A percentile compares a stretch with the other conserved stretches of the same genome.
Evolutionary conservation across 2,113 vertebrate genomes (phyloP).

Genomic region (Catagonus wagneri): DNA sequence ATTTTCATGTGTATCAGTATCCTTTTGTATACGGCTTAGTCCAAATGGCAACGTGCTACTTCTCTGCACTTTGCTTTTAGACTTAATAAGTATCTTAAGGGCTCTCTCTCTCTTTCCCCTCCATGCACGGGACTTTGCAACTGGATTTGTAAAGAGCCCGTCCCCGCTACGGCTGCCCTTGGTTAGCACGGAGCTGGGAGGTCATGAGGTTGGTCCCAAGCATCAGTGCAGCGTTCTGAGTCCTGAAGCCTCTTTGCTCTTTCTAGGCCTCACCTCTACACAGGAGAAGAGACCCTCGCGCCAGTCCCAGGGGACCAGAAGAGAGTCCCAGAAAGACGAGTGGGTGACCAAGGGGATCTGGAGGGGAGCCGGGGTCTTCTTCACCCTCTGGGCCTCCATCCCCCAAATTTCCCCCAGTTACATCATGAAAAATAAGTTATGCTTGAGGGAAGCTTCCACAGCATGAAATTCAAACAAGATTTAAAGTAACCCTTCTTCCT

Average conservation of each 20-base stretch:
- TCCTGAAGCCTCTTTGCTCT: not conserved
- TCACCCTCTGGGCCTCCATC: not conserved
- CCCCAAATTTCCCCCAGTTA: not conserved
- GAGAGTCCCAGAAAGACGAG: not conserved
- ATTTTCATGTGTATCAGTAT: not conserved
- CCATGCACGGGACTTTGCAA: not conserved
- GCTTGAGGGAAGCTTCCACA: constrained; percentile 27
- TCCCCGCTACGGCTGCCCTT: not conserved
- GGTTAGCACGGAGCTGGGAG: not conserved
- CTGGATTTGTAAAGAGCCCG: not conserved
- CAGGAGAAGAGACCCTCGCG: not conserved
- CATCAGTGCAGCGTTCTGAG: not conserved
- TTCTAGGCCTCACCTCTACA: not conserved
- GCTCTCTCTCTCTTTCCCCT: not conserved
- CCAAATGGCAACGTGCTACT: no score
- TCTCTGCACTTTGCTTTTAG: not conserved
- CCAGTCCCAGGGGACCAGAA: not conserved
- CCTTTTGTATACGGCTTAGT: not conserved
- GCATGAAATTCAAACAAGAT: constrained; percentile 49
- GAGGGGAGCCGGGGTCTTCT: no score
- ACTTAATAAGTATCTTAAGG: not conserved
- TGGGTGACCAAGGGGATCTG: not conserved
- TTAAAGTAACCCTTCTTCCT: constrained; percentile 40
- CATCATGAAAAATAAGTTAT: constrained; percentile 26
- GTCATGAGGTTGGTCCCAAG: not conserved